Conservation (phyloP, 2,888 invertebrate genomes). For the Meiosimyza platycephala region DNA sequence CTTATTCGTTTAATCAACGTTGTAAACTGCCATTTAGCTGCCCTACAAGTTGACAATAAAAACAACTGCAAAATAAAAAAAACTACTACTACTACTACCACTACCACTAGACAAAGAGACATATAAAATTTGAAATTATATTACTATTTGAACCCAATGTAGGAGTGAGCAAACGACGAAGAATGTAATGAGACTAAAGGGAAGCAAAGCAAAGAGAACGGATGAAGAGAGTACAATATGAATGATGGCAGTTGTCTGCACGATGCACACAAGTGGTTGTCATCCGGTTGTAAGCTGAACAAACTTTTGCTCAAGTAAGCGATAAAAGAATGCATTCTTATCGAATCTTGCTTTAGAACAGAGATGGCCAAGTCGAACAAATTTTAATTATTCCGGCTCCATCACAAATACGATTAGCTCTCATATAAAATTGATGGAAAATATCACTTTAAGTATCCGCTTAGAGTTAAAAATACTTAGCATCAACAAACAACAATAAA, state of each 20-base stretch:
- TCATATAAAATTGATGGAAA: no score
- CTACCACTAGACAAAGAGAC: slow-evolving; percentile 4
- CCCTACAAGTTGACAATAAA: slow-evolving; percentile 9
- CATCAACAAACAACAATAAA: no score
- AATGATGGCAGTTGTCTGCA: not conserved
- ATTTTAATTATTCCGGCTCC: no score
- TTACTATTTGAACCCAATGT: slow-evolving; percentile 1
- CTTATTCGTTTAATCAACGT: not conserved
- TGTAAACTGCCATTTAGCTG: not conserved
- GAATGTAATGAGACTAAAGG: no score
- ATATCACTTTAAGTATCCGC: no score
- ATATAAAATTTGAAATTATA: slow-evolving; percentile 22
- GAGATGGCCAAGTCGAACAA: no score
- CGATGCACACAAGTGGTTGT: slow-evolving; percentile 26
- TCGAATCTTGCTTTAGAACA: no score
- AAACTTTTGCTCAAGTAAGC: not conserved
- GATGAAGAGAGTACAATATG: slow-evolving; percentile 1
- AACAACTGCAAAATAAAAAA: slow-evolving; percentile 3
- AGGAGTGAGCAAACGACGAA: not conserved
- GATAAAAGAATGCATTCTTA: not conserved
- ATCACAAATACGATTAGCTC: no score
- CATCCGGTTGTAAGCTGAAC: no score
- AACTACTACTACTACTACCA: not conserved
- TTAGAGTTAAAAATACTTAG: no score
- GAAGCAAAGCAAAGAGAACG: not conserved